Evolutionary conservation across 2,797 vertebrate genomes (phyloP), one percentile per base, ranked within the genome.

Genomic region (Eospalax fontanierii): DNA sequence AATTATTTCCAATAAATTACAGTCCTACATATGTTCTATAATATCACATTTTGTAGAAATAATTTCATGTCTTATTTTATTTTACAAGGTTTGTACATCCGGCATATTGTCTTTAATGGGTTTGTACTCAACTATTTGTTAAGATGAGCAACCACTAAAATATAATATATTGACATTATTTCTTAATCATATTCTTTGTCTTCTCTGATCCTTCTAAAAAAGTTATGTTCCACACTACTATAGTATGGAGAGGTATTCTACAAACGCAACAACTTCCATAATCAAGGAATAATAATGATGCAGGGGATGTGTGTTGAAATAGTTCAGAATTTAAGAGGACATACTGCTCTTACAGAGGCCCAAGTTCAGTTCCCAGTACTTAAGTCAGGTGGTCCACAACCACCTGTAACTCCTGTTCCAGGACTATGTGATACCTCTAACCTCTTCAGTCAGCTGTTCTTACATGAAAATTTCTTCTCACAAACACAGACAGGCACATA

Each of bases 231-330:
- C 1, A 63, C 12, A 35, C 1, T 5, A 65, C 8, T 90, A 40
- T 73, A 43, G 22, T 75, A 24, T 90, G 89, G 22, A 87, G 35
- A 94, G 24, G 66, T 70, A 79, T 57, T 95, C 35, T 93, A 74
- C 2, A 70, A 6, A 43, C 88, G 66, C 24, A 71, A 11, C 90
- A 87, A 0, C 11, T n/a, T 28, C 19, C 26, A 86, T 61, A 7
- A 24, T 38, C 46, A 35, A 70, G 28, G 54, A 57, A 38, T 85
- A 57, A 35, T 85, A 54, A 35, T 85, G 22, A 10, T n/a, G 89
- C 82, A 90, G 46, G 46, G 46, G 46, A 50, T 50, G n/a, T n/a
- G n/a, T n/a, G 10, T 12, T 59, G 46, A 38, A 26, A 73, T 24
- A 71, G 10, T n/a, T 73, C 16, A 21, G 9, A 38, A n/a, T 0